Percentiles rank a stretch among this genome's conserved stretches.
Evolutionary conservation across 2,797 vertebrate species (phyloP).

Genomic region (Odontamblyopus lacepedii): DNA sequence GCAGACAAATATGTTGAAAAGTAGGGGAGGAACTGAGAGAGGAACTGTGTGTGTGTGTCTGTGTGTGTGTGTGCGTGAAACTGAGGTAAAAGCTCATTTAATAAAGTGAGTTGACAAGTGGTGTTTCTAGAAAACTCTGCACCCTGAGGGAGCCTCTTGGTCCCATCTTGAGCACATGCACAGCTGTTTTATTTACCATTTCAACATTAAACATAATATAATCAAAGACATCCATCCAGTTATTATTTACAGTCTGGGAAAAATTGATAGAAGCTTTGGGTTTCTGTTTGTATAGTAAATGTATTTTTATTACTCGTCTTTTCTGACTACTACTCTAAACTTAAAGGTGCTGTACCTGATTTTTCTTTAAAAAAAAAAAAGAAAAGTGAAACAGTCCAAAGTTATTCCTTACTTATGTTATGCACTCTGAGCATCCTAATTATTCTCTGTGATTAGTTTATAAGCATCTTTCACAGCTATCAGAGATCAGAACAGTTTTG

Average conservation of each 20-base stretch:
- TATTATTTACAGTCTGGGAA: background rate
- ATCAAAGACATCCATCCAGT: background rate
- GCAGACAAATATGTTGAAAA: slow-evolving; percentile 30
- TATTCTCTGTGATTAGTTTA: too few species aligned
- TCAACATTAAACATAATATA: slow-evolving; percentile 33
- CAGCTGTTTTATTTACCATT: slow-evolving; percentile 36
- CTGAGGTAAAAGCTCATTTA: slow-evolving; percentile 59
- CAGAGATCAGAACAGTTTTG: too few species aligned
- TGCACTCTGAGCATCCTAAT: too few species aligned
- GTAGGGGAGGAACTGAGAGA: slow-evolving; percentile 27
- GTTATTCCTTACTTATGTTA: too few species aligned
- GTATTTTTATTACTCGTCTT: too few species aligned
- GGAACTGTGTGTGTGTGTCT: slow-evolving; percentile 28
- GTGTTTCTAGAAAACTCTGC: slow-evolving; percentile 44
- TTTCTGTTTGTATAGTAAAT: too few species aligned
- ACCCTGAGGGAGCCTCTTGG: slow-evolving; percentile 16
- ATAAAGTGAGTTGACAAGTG: slow-evolving; percentile 56
- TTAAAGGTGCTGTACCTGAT: too few species aligned
- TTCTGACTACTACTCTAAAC: too few species aligned
- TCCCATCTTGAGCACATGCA: slow-evolving; percentile 14
- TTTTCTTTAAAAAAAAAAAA: too few species aligned
- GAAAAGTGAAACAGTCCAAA: too few species aligned
- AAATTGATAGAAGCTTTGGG: background rate
- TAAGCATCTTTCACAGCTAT: too few species aligned
- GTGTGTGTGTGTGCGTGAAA: slow-evolving; percentile 38